Conservation (phyloP, 2,797 vertebrate species). For the Chelon labrosus region DNA sequence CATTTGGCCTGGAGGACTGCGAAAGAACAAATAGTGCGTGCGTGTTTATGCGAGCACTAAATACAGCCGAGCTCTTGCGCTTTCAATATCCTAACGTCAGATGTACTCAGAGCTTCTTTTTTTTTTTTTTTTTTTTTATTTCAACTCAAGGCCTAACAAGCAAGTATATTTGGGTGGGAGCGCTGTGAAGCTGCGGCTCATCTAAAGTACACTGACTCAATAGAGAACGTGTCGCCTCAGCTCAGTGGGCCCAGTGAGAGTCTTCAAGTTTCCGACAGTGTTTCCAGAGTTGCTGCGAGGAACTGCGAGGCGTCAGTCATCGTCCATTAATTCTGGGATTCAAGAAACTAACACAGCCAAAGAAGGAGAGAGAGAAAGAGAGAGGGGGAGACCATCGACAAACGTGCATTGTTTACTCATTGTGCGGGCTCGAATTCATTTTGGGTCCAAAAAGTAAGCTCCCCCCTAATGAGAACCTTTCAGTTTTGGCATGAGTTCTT, state of each 20-base stretch:
- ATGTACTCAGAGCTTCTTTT: neutral
- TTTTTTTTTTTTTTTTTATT: neutral
- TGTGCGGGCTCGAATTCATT: too few relatives aligned
- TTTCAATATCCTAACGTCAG: conserved; percentile 14
- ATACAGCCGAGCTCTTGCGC: neutral
- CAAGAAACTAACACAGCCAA: conserved; percentile 38
- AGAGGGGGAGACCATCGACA: conserved; percentile 50
- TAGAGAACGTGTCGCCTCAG: conserved; percentile 52
- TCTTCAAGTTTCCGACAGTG: conserved; percentile 41
- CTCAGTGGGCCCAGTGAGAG: conserved; percentile 48
- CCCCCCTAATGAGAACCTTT: too few relatives aligned
- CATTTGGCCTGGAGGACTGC: conserved; percentile 25
- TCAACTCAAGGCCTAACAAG: conserved; percentile 38
- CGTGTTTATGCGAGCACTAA: conserved; percentile 2
- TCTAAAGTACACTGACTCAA: conserved; percentile 36
- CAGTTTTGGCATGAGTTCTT: too few relatives aligned
- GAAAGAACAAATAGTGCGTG: conserved; percentile 37
- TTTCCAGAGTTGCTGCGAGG: conserved; percentile 41
- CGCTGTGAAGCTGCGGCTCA: conserved; percentile 23
- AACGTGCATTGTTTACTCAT: conserved; percentile 28
- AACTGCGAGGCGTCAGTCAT: conserved; percentile 57
- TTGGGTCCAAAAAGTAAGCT: too few relatives aligned
- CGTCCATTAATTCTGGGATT: conserved; percentile 63
- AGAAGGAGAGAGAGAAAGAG: conserved; percentile 52
- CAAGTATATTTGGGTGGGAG: conserved; percentile 19